Evolutionary conservation across 2,888 invertebrate genomes (phyloP), one percentile per base, ranked within the genome.

Genomic region (Trichopria drosophilae): DNA sequence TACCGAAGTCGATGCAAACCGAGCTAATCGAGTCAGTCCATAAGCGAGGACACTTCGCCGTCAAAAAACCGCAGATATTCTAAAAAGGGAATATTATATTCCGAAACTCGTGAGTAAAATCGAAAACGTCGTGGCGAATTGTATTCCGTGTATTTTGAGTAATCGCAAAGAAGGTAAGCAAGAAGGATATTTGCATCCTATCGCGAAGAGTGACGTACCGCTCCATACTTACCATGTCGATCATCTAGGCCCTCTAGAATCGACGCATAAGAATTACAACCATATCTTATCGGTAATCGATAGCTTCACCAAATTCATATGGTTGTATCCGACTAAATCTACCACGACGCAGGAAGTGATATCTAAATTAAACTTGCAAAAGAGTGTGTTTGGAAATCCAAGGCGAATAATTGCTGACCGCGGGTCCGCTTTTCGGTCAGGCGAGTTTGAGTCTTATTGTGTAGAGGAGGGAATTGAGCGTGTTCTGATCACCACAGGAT

Each of bases 401-500:
- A 13, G 3, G 13, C 20, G 19, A n/a, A 37, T 37, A 6, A 37
- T 37, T 23, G 6, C 22, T 3, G 37, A 37, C 20, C 4, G 37
- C 10, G 37, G 37, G 6, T 7, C 20, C 5, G 3, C 37, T 10
- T 37, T 37, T 13, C 19, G 20, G 3, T 37, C 37, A 6, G 9
- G 3, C 3, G 37, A 37, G 4, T 37, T 37, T 19, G 3, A 15
- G 4, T 9, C 19, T 4, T 39, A 39, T 10, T 39, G 39, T 24
- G 12, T 3, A 4, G 4, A 3, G 5, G 39, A 39, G 24, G 23
- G 13, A 2, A 55, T 55, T 1, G 29, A 46, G 10, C 42, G 46
- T 19, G 32, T 55, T 18, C 24, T 44, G 3, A 49, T 52, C 1
- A 51, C 49, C 7, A 55, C 55, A 6, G 49, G 52, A 4, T 22